Conservation (phyloP, 2,113 vertebrate species). For the Microcebus griseorufus region DNA sequence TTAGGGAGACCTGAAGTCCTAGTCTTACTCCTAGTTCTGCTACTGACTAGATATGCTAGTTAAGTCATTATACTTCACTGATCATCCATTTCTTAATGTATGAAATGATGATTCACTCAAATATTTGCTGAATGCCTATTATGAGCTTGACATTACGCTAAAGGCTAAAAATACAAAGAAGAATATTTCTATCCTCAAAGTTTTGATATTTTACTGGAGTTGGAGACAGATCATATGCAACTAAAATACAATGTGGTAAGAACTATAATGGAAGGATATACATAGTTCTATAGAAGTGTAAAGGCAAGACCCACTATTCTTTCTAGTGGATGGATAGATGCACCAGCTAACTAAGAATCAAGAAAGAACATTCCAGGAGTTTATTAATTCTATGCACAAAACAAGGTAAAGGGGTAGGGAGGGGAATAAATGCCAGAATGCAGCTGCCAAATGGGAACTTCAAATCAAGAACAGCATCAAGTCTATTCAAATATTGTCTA, state of each 20-base stretch:
- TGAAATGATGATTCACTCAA: not conserved
- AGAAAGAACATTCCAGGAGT: not conserved
- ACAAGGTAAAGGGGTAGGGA: not conserved
- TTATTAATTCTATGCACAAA: constrained; percentile 2
- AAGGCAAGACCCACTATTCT: not conserved
- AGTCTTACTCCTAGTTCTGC: not conserved
- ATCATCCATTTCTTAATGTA: not conserved
- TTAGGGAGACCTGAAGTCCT: not conserved
- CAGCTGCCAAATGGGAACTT: not conserved
- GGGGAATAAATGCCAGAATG: not conserved
- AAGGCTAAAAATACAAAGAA: not conserved
- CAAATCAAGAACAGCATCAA: not conserved
- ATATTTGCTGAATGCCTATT: not conserved
- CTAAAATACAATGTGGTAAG: not conserved
- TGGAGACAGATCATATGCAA: not conserved
- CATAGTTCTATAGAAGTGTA: not conserved
- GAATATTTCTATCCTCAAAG: not conserved
- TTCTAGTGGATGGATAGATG: not conserved
- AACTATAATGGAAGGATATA: not conserved
- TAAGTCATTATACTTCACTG: not conserved
- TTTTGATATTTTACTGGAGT: not conserved
- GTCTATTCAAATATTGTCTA: not conserved
- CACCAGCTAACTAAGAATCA: not conserved
- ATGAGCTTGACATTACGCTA: not conserved
- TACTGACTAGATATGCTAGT: not conserved